Conservation (phyloP, 2,113 vertebrate species). For the Callocephalon fimbriatum region DNA sequence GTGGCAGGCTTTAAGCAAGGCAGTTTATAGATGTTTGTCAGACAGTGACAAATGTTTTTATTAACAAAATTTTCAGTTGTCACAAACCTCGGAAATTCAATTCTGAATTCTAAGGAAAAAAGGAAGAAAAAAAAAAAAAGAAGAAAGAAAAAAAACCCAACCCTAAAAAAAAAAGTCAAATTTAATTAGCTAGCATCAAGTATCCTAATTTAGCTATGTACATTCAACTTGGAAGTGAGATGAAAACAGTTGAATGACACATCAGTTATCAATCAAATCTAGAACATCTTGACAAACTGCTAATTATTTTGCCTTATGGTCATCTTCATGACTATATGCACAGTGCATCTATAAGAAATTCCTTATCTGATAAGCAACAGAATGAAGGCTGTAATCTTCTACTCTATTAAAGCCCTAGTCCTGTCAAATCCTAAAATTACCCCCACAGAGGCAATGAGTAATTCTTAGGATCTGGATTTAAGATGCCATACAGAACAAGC, state of each 20-base stretch:
- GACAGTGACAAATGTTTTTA: not conserved
- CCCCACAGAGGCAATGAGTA: not conserved
- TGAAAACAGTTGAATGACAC: not conserved
- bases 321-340: not conserved
- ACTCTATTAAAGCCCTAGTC: not conserved
- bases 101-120: not conserved
- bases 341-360: not conserved
- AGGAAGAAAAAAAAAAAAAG: no score
- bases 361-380: not conserved
- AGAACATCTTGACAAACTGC: not conserved
- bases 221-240: not conserved
- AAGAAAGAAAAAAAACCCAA: not conserved
- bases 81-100: not conserved
- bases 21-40: not conserved
- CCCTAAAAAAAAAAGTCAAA: not conserved
- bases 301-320: not conserved
- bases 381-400: not conserved
- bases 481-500: not conserved
- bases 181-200: not conserved
- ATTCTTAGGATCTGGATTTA: not conserved
- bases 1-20: not conserved
- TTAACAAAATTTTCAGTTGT: not conserved
- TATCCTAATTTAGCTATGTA: not conserved
- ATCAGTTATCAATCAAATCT: not conserved
- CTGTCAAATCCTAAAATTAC: not conserved